Evolutionary conservation across 2,888 invertebrate species (phyloP).

Genomic region (Dastarcus helophoroides): DNA sequence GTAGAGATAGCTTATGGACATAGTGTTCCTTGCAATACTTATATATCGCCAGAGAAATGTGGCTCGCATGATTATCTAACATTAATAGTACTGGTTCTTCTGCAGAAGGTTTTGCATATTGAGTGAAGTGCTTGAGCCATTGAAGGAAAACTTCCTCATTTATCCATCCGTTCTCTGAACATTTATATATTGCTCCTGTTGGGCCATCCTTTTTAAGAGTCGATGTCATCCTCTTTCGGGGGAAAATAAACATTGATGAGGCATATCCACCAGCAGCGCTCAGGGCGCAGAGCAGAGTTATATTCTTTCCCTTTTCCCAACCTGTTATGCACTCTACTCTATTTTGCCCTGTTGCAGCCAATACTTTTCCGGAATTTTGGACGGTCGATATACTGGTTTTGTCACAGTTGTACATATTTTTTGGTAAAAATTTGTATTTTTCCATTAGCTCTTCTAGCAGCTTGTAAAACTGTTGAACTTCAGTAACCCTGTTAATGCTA

Average conservation of each 20-base stretch:
- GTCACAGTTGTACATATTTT: constrained; percentile 1
- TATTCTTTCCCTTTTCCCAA: constrained; percentile 3
- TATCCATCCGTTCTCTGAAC: no score
- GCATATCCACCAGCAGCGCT: constrained; percentile 11
- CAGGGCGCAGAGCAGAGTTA: constrained; percentile 10
- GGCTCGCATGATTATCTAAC: constrained; percentile 21
- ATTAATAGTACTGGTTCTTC: constrained; percentile 18
- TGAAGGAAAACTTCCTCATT: constrained; percentile 11
- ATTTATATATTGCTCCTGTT: constrained; percentile 6
- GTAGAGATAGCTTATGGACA: constrained; percentile 3
- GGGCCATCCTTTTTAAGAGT: constrained; percentile 10
- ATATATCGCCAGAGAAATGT: constrained; percentile 17
- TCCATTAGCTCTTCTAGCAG: neutral
- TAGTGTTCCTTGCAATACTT: constrained; percentile 17
- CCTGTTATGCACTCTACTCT: neutral
- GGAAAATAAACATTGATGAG: constrained; percentile 13
- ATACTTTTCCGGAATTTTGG: constrained; percentile 1
- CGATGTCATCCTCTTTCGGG: no score
- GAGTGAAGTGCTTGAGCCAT: constrained; percentile 4
- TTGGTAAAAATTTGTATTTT: neutral
- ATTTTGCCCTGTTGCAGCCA: neutral
- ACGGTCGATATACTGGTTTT: constrained; percentile 3
- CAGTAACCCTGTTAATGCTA: neutral
- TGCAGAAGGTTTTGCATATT: constrained; percentile 9
- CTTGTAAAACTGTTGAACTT: neutral